A percentile compares a stretch with the other conserved stretches of the same genome.
phyloP scores from a whole-genome alignment of 2,797 vertebrate species.

The Chelidonichthys spinosus region DNA sequence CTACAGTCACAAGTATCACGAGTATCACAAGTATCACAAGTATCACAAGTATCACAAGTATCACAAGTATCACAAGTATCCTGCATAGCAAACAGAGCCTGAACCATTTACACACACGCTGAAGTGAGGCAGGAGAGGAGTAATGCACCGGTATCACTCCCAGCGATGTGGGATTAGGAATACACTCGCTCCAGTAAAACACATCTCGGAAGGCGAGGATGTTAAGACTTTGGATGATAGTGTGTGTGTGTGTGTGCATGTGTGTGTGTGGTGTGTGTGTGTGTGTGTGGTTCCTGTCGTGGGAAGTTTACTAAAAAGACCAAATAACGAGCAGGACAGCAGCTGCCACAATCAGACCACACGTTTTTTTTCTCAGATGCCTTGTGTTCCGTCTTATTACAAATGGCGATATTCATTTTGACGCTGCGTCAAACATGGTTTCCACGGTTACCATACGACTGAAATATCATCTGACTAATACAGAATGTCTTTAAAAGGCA shows the following conservation, averaged over 20 bases:
- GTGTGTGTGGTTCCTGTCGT: conserved; percentile 2
- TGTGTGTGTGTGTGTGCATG: not conserved
- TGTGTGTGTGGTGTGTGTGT: too few species aligned
- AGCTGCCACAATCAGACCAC: conserved; percentile 37
- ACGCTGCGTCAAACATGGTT: conserved; percentile 50
- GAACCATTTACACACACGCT: conserved; percentile 57
- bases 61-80: not conserved
- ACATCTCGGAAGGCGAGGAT: conserved; percentile 36
- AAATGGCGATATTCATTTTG: conserved; percentile 46
- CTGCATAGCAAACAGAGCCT: conserved; percentile 60
- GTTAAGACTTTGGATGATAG: conserved; percentile 41
- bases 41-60: not conserved
- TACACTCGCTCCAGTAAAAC: conserved; percentile 41
- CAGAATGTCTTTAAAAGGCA: conserved; percentile 27
- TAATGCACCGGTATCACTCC: conserved; percentile 52
- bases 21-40: too few species aligned
- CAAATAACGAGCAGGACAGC: conserved; percentile 42
- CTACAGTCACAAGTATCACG: conserved; percentile 13
- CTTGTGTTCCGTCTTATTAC: conserved; percentile 36
- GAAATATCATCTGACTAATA: conserved; percentile 46
- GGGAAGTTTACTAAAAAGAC: conserved; percentile 49
- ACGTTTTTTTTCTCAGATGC: conserved; percentile 25
- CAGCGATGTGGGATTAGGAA: conserved; percentile 62
- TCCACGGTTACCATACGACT: not conserved
- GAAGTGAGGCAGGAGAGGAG: conserved; percentile 51